These are phyloP conservation scores for Andrena bicolor DNA, from an alignment of 2,888 invertebrate genomes.

Conservation along the genomic window DNA sequence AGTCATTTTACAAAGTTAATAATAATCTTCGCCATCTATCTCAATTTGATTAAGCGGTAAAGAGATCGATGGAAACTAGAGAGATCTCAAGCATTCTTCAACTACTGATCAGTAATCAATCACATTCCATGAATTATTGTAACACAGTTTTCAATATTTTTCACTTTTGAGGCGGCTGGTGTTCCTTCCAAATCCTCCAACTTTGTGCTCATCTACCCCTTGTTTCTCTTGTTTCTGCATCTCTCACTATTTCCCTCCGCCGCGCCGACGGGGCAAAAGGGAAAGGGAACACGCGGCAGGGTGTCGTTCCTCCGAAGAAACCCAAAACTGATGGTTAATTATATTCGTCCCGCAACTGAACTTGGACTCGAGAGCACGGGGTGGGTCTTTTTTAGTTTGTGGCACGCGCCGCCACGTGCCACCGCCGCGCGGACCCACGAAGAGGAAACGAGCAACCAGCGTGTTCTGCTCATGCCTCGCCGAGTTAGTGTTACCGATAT, in stretches of 20 bases:
- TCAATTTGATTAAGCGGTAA: too few species aligned
- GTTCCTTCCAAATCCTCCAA: conserved; percentile 36
- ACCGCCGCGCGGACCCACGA: conserved; percentile 73
- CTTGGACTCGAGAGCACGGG: conserved; percentile 65
- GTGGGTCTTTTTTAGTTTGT: conserved; percentile 81
- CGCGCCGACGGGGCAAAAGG: not conserved
- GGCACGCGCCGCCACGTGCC: conserved; percentile 84
- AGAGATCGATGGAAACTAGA: too few species aligned
- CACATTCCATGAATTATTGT: too few species aligned
- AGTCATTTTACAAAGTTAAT: too few species aligned
- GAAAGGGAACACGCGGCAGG: conserved; percentile 31
- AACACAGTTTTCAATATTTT: conserved; percentile 34
- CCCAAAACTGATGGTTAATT: conserved; percentile 85
- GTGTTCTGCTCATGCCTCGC: conserved; percentile 48
- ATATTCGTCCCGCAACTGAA: conserved; percentile 79
- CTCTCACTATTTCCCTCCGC: not conserved
- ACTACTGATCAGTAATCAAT: too few species aligned
- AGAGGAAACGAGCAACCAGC: conserved; percentile 80
- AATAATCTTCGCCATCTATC: too few species aligned
- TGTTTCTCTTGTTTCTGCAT: not conserved
- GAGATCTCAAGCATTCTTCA: too few species aligned
- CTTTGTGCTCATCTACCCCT: conserved; percentile 21
- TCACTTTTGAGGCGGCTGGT: conserved; percentile 50
- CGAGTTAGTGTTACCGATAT: conserved; percentile 76
- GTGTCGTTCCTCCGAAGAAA: conserved; percentile 77